Evolutionary conservation across 2,797 vertebrate species (phyloP).

Genomic region (Enoplosus armatus): DNA sequence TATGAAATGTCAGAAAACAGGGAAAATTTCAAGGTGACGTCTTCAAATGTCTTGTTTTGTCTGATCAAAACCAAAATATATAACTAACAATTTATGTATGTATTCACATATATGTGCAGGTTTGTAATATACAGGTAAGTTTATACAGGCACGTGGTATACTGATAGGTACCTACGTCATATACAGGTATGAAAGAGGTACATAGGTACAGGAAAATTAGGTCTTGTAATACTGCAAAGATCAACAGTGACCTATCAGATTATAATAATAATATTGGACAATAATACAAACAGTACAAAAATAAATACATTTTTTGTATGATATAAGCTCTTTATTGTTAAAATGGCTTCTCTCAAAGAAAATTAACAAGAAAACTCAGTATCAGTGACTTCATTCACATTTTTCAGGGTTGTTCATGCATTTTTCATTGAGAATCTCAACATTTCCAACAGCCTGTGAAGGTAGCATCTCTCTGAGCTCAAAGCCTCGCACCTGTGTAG

Average conservation of each 20-base stretch:
- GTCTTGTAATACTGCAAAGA: no score
- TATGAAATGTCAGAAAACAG: no score
- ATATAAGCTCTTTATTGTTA: background rate
- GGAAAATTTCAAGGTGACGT: no score
- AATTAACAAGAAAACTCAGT: background rate
- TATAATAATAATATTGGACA: no score
- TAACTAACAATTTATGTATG: background rate
- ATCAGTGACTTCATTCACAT: background rate
- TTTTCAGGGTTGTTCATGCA: background rate
- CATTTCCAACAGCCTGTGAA: conserved; percentile 51
- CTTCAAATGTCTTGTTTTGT: no score
- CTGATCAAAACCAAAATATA: no score
- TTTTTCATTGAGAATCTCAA: fast-evolving
- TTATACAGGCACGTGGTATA: background rate
- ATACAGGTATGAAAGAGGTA: background rate
- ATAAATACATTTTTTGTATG: background rate
- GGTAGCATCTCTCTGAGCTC: conserved; percentile 19
- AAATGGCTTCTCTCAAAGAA: background rate
- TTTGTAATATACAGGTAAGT: background rate
- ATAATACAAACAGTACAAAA: background rate
- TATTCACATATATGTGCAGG: no score
- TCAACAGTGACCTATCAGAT: no score
- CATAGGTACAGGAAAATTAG: background rate
- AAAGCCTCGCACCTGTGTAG: conserved; percentile 53
- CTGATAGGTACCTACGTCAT: background rate